Percentiles rank a stretch among this genome's conserved stretches.
phyloP scores from a whole-genome alignment of 2,113 vertebrate genomes.

The Hippolais icterina region DNA sequence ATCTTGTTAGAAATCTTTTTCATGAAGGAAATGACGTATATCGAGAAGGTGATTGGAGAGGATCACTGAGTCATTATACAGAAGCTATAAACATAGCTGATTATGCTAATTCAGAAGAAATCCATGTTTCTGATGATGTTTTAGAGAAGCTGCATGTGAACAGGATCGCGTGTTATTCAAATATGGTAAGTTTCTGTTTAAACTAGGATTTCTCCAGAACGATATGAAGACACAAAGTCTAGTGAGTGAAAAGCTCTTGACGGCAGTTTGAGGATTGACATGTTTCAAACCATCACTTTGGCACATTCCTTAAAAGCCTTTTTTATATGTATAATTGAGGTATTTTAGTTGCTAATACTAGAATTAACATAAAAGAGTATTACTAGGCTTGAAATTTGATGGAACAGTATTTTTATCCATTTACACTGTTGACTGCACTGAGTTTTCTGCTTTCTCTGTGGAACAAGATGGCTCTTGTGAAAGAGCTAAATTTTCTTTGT shows the following conservation, averaged over 20 bases:
- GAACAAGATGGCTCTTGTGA: neutral
- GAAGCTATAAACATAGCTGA: slow-evolving; percentile 92
- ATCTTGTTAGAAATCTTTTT: slow-evolving; percentile 91
- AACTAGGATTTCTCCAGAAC: neutral
- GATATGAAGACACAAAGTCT: neutral
- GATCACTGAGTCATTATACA: slow-evolving; percentile 88
- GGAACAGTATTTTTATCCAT: neutral
- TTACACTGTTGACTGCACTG: neutral
- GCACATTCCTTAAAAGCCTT: neutral
- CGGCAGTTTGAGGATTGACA: neutral
- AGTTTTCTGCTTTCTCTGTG: neutral
- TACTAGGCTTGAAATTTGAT: neutral
- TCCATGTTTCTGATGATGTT: slow-evolving; percentile 79
- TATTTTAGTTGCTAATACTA: neutral
- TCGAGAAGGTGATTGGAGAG: slow-evolving; percentile 86
- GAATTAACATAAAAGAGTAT: neutral
- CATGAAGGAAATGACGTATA: slow-evolving; percentile 94
- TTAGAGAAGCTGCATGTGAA: slow-evolving; percentile 91
- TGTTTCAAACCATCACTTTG: neutral
- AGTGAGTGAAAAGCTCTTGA: neutral
- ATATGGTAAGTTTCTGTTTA: slow-evolving; percentile 79
- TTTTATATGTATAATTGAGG: neutral
- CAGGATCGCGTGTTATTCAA: slow-evolving; percentile 90
- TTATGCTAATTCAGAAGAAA: slow-evolving; percentile 92
- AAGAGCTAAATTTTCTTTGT: neutral